These are phyloP conservation scores for Notoglanidium macrostoma DNA, from an alignment of 2,797 vertebrate species.

Conservation along the genomic window DNA sequence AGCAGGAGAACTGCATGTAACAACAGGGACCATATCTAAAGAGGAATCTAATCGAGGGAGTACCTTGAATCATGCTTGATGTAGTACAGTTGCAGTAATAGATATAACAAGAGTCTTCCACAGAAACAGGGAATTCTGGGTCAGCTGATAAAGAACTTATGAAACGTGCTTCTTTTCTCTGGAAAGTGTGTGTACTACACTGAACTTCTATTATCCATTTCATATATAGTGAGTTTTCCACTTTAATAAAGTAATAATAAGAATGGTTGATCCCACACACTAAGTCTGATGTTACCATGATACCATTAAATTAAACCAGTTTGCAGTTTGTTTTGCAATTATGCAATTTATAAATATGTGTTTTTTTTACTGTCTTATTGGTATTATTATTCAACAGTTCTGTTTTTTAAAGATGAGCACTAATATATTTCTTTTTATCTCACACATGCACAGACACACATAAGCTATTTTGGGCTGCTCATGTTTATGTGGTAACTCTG, in stretches of 20 bases:
- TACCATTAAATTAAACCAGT: neutral
- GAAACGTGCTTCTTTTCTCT: neutral
- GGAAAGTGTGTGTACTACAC: neutral
- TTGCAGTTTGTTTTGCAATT: neutral
- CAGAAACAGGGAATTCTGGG: neutral
- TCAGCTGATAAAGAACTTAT: neutral
- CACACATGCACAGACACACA: neutral
- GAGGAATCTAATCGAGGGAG: neutral
- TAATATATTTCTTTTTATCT: neutral
- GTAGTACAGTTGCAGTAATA: neutral
- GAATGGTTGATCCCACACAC: neutral
- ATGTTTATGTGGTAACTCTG: constrained; percentile 11
- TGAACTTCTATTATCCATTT: neutral
- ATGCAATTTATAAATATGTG: neutral
- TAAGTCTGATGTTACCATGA: neutral
- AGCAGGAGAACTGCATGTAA: neutral
- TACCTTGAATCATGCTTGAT: neutral
- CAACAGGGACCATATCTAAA: no score
- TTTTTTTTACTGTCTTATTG: no score
- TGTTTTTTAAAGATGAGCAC: neutral
- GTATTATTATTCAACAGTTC: neutral
- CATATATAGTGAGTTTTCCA: neutral
- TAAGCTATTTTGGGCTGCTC: neutral
- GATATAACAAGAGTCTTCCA: neutral
- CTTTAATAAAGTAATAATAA: neutral